Conservation (phyloP, 2,888 invertebrate genomes). For the Parochlus steinenii region DNA sequence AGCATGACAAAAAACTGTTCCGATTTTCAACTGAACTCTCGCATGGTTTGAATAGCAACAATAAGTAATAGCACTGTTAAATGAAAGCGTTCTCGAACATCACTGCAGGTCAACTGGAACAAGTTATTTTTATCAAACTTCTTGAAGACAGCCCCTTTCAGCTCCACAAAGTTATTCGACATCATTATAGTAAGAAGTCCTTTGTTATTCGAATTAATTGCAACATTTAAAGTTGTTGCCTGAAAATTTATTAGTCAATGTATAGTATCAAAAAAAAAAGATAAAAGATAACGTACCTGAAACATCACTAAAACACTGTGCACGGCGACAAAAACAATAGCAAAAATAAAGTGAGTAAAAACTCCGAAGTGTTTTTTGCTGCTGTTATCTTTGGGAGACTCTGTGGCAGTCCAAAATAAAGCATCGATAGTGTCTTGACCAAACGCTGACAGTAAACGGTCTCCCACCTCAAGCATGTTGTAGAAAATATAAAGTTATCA, state of each 20-base stretch:
- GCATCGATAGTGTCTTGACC: constrained; percentile 98
- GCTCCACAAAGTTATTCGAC: constrained; percentile 99
- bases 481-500: constrained; percentile 97
- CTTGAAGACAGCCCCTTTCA: constrained; percentile 97
- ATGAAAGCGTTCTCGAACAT: constrained; percentile 93
- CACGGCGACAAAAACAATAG: constrained; percentile 77
- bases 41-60: constrained; percentile 94
- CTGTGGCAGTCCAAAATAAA: constrained; percentile 96
- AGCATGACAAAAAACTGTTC: constrained; percentile 80
- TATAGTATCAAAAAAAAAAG: too few relatives aligned
- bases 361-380: constrained; percentile 53
- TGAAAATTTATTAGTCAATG: too few relatives aligned
- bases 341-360: constrained; percentile 79
- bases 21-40: constrained; percentile 89
- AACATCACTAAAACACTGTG: constrained; percentile 81
- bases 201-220: constrained; percentile 97
- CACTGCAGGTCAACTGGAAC: constrained; percentile 94
- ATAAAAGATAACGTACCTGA: too few relatives aligned
- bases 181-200: constrained; percentile 97
- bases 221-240: constrained; percentile 96
- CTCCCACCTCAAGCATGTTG: constrained; percentile 98
- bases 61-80: constrained; percentile 77
- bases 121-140: constrained; percentile 98
- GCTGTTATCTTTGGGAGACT: constrained; percentile 52
- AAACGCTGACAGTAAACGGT: constrained; percentile 87